phyloP scores from a whole-genome alignment of 2,113 vertebrate genomes.

The Astur gentilis region DNA sequence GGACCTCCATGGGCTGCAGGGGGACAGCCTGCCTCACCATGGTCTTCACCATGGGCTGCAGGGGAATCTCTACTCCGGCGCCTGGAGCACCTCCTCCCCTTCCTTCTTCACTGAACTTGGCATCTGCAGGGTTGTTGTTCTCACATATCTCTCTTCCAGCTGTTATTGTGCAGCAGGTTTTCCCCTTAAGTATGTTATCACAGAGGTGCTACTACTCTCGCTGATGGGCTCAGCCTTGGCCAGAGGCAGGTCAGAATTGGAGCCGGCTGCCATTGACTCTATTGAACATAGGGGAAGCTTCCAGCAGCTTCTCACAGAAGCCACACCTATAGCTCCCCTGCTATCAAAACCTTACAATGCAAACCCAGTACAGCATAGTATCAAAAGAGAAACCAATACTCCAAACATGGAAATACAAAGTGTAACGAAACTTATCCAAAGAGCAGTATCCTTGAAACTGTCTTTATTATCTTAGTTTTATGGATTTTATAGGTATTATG shows the following conservation, averaged over 20 bases:
- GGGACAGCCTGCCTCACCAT: not conserved
- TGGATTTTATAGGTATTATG: not conserved
- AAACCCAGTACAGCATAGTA: not conserved
- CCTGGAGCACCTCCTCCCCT: rapidly evolving
- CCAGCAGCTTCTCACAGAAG: not conserved
- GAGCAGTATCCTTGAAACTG: not conserved
- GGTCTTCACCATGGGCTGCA: not conserved
- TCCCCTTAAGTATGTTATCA: not conserved
- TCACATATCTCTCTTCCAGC: not conserved
- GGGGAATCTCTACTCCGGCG: rapidly evolving
- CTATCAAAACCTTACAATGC: not conserved
- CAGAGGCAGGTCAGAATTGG: rapidly evolving
- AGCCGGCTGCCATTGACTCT: not conserved
- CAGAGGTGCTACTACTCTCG: rapidly evolving
- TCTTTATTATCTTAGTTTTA: not conserved
- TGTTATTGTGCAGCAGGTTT: not conserved
- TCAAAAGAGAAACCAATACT: not conserved
- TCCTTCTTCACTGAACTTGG: not conserved
- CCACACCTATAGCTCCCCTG: not conserved
- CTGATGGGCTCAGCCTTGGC: not conserved
- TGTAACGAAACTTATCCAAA: not conserved
- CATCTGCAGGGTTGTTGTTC: not conserved
- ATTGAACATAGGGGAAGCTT: rapidly evolving
- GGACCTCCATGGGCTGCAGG: not conserved
- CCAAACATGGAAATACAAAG: not conserved